Percentiles rank a stretch among this genome's conserved stretches.
phyloP scores from a whole-genome alignment of 1,140 invertebrate species.

The Nasonia longicornis region DNA sequence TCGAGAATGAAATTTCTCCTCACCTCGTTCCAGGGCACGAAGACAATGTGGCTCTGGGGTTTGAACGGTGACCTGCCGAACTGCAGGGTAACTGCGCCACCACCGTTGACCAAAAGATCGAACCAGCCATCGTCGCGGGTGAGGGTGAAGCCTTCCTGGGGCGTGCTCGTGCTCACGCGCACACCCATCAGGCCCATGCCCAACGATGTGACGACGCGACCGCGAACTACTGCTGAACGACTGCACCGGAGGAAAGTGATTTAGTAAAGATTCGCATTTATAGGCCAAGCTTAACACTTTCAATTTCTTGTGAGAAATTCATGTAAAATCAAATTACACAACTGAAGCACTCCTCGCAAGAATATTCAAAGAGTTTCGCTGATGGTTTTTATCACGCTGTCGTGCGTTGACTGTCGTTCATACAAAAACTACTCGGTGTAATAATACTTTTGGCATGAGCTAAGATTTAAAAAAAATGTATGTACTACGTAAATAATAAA shows the following conservation, averaged over 20 bases:
- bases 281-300: not conserved
- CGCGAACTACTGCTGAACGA: conserved; percentile 95
- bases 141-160: conserved; percentile 92
- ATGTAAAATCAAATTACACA: not conserved
- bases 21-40: conserved; percentile 97
- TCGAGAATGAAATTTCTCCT: conserved; percentile 36
- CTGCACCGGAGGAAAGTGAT: conserved; percentile 69
- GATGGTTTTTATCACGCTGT: conserved; percentile 27
- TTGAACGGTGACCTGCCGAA: conserved; percentile 94
- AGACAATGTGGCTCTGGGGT: conserved; percentile 89
- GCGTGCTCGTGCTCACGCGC: conserved; percentile 89
- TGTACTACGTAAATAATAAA: conserved; percentile 41
- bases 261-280: not conserved
- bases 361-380: conserved; percentile 26
- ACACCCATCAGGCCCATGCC: conserved; percentile 95
- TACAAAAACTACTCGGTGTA: conserved; percentile 46
- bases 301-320: not conserved
- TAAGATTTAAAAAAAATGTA: conserved; percentile 35
- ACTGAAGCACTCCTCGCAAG: not conserved
- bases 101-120: conserved; percentile 96
- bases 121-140: conserved; percentile 94
- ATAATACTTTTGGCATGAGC: conserved; percentile 42
- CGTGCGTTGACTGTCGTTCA: conserved; percentile 37
- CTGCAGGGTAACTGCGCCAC: conserved; percentile 93
- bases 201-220: conserved; percentile 89